Percentiles rank a stretch among this genome's conserved stretches.
phyloP scores from a whole-genome alignment of 2,888 invertebrate species.

The Drosophila buzzatii region DNA sequence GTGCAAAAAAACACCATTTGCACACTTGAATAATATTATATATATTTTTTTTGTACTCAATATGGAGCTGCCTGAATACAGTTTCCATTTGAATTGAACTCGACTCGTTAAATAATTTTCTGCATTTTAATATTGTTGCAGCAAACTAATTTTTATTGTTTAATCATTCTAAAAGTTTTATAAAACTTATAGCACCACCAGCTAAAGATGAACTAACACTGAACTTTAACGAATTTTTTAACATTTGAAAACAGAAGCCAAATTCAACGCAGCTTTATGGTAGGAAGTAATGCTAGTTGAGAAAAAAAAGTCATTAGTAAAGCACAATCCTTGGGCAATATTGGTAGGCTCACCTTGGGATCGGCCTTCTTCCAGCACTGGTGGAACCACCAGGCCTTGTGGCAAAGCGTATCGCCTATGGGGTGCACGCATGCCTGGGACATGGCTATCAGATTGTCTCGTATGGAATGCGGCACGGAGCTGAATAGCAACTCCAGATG shows the following conservation, averaged over 20 bases:
- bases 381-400: slow-evolving; percentile 85
- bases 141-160: background rate
- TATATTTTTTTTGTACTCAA: background rate
- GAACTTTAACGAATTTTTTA: background rate
- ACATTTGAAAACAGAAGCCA: no score
- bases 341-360: slow-evolving; percentile 74
- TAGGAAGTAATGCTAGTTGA: slow-evolving; percentile 78
- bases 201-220: background rate
- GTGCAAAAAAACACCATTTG: background rate
- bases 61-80: background rate
- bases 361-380: slow-evolving; percentile 85
- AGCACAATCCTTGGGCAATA: no score
- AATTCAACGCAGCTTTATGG: slow-evolving; percentile 40
- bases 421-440: slow-evolving; percentile 82
- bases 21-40: background rate
- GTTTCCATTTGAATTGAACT: background rate
- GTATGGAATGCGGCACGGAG: slow-evolving; percentile 76
- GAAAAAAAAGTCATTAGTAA: background rate
- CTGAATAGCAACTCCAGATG: slow-evolving; percentile 82
- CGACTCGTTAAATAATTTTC: background rate
- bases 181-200: background rate
- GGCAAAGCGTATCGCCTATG: slow-evolving; percentile 82
- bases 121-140: background rate
- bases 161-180: background rate
- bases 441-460: slow-evolving; percentile 80